Evolutionary conservation across 1,140 invertebrate genomes (phyloP), one percentile per base, ranked within the genome.

Genomic region (Trachymyrmex cornetzi): DNA sequence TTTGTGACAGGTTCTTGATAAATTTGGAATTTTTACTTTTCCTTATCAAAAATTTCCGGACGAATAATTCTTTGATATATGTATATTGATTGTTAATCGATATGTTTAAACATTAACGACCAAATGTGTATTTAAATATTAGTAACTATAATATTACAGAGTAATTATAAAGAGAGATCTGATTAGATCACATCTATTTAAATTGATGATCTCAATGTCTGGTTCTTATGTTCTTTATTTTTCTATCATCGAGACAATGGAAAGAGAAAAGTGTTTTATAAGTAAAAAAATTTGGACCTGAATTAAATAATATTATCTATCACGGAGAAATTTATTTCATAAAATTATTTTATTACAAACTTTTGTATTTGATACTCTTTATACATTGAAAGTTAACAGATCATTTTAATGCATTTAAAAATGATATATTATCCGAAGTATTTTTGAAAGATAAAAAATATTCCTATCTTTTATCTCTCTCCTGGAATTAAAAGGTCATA

Each of bases 241-340:
- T 14, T 44, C 27, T 14, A 6, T 67, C 0, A 5, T 7, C 34
- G 34, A 9, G 38, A 1, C n/a, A 67, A 69, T 22, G 11, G 22
- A 7, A 16, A 4, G 24, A 14, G 6, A 24, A 22, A 16, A 24
- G 0, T 48, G 12, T 24, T 67, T 22, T 4, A 7, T 12, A n/a
- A 24, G 6, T 48, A 48, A 69, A 24, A 1, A 38, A 38, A 7
- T 67, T 69, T 69, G 12, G 22, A 50, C 1, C 66, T 69, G 38
- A 69, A 48, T 50, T 24, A 69, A 69, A 69, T 69, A 44, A 24
- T 69, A 69, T 16, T 69, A 50, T 27, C 66, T 69, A 69, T 69
- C 44, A 50, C 14, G 16, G 38, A 24, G 38, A 7, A 22, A 69
- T 69, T 69, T 69, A 48, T 24, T 69, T 22, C 22, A 27, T 44